Evolutionary conservation across 2,113 vertebrate genomes (phyloP).

Genomic region (Pithys albifrons): DNA sequence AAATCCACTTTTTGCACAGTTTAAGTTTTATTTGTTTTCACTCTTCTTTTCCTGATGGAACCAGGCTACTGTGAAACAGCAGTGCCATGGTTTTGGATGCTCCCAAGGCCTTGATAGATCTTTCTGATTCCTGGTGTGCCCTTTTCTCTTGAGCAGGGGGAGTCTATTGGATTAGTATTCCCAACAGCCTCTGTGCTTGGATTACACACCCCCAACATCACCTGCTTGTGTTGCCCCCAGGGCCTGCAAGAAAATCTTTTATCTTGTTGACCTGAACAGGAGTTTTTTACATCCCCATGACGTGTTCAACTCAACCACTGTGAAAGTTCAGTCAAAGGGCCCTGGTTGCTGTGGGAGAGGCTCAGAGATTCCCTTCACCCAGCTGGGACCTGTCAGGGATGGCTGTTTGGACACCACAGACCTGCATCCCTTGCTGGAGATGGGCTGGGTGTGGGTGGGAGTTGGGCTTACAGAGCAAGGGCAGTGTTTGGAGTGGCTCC

Average conservation of each 20-base stretch:
- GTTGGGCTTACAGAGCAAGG: rapidly evolving
- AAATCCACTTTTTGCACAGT: neutral
- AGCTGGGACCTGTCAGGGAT: neutral
- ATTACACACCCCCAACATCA: neutral
- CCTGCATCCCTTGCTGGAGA: neutral
- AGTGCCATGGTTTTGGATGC: neutral
- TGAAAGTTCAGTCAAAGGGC: rapidly evolving
- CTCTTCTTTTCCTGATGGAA: neutral
- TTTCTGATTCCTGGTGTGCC: rapidly evolving
- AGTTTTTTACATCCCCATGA: neutral
- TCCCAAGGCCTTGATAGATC: neutral
- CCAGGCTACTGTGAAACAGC: neutral
- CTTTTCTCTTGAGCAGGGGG: neutral
- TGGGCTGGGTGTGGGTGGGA: neutral
- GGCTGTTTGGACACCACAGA: neutral
- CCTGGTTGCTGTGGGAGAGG: neutral
- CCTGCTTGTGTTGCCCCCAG: neutral
- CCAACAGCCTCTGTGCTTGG: neutral
- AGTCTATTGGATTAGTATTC: neutral
- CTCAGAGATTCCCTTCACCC: neutral
- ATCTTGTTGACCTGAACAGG: neutral
- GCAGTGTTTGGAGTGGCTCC: rapidly evolving
- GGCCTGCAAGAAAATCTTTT: neutral
- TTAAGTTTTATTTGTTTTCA: neutral
- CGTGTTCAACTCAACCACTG: rapidly evolving